A percentile compares a stretch with the other conserved stretches of the same genome.
Evolutionary conservation across 2,113 vertebrate genomes (phyloP).

Genomic region (Synodontis membranacea): DNA sequence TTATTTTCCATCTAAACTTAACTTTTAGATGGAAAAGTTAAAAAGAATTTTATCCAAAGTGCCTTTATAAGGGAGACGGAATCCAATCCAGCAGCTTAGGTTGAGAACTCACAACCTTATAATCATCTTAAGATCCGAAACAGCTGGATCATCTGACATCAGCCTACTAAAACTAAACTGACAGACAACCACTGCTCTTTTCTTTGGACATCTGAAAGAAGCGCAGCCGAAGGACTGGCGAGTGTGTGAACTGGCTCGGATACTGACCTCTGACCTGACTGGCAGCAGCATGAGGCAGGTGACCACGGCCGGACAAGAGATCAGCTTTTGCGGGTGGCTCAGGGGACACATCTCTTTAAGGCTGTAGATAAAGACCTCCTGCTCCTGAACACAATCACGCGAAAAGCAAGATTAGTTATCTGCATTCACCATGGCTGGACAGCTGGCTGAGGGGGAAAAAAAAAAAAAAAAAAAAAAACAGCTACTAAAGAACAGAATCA

Average conservation of each 20-base stretch:
- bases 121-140: neutral
- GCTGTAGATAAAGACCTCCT: conserved; percentile 90
- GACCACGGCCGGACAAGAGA: conserved; percentile 87
- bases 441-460: neutral
- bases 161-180: neutral
- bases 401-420: conserved; percentile 34
- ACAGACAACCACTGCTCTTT: neutral
- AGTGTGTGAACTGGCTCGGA: neutral
- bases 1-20: neutral
- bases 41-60: neutral
- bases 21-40: too few relatives aligned
- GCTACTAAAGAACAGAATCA: neutral
- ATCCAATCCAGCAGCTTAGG: neutral
- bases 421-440: neutral
- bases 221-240: neutral
- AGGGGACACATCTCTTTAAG: conserved; percentile 97
- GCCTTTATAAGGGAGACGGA: neutral
- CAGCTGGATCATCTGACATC: too few relatives aligned
- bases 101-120: neutral
- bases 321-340: conserved; percentile 78
- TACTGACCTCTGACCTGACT: conserved; percentile 78
- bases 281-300: conserved; percentile 88
- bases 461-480: neutral
- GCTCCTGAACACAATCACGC: conserved; percentile 78
- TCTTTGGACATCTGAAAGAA: conserved; percentile 4